Evolutionary conservation across 2,113 vertebrate species (phyloP).

Genomic region (Chionis minor): DNA sequence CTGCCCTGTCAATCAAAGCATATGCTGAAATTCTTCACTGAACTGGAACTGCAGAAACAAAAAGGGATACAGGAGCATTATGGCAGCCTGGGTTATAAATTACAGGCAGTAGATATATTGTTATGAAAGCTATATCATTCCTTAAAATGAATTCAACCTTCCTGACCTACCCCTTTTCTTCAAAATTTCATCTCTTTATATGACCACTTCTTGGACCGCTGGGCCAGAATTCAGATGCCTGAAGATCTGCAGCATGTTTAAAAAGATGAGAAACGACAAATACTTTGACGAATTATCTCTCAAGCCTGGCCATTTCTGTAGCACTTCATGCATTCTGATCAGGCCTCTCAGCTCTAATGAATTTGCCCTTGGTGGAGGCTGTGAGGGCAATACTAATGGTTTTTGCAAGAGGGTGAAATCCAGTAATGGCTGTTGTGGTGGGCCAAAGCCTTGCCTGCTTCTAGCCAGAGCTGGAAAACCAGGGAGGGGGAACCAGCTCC

Average conservation of each 20-base stretch:
- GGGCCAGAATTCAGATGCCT: not conserved
- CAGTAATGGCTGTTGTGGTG: not conserved
- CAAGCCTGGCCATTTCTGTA: not conserved
- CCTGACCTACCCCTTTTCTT: constrained; percentile 26
- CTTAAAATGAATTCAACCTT: constrained; percentile 52
- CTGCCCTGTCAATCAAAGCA: constrained; percentile 21
- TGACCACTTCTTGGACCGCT: not conserved
- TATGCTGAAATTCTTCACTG: constrained; percentile 26
- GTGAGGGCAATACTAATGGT: not conserved
- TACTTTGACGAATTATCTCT: constrained; percentile 31
- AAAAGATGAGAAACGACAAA: constrained; percentile 43
- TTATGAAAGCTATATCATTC: constrained; percentile 31
- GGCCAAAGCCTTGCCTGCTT: not conserved
- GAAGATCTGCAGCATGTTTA: constrained; percentile 10
- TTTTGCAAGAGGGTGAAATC: not conserved
- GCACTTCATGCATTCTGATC: constrained; percentile 18
- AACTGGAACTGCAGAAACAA: not conserved
- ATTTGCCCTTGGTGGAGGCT: not conserved
- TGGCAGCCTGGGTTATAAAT: not conserved
- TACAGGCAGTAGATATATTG: constrained; percentile 21
- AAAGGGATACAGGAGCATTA: constrained; percentile 19
- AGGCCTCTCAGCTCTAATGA: not conserved
- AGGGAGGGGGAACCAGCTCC: not conserved
- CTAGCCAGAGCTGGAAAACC: not conserved
- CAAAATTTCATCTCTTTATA: constrained; percentile 34